Evolutionary conservation across 2,113 vertebrate genomes (phyloP).

Genomic region (human (Homo sapiens)): DNA sequence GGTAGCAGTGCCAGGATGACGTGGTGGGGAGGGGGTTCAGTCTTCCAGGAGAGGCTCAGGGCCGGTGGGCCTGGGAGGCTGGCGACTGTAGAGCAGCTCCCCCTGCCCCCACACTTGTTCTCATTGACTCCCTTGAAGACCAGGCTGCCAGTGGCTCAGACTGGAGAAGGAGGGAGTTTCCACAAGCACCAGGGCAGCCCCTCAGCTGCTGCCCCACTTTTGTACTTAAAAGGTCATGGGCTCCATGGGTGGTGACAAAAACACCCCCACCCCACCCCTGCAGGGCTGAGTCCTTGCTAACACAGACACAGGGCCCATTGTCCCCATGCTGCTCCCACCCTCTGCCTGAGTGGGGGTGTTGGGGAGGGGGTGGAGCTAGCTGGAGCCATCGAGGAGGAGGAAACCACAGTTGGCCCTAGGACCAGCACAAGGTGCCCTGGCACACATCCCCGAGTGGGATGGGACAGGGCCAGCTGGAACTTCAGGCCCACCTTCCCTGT

Average conservation of each 20-base stretch:
- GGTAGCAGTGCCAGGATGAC: not conserved
- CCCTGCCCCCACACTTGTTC: not conserved
- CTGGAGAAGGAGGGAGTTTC: constrained; percentile 44
- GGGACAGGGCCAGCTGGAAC: not conserved
- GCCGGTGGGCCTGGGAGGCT: not conserved
- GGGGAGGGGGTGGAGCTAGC: not conserved
- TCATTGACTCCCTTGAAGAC: not conserved
- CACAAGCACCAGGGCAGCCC: not conserved
- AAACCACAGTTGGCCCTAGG: not conserved
- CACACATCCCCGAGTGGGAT: not conserved
- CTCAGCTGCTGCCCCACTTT: constrained; percentile 22
- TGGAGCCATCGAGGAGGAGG: constrained; percentile 31
- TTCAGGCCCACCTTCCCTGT: not conserved
- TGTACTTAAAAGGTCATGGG: constrained; percentile 70
- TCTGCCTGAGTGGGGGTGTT: not conserved
- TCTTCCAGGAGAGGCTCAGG: not conserved
- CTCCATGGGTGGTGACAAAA: constrained; percentile 56
- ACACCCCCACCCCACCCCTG: constrained; percentile 51
- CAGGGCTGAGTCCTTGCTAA: constrained; percentile 27
- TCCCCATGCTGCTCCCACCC: constrained; percentile 40
- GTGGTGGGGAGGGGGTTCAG: not conserved
- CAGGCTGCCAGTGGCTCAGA: not conserved
- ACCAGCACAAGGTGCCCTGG: not conserved
- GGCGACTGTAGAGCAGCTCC: not conserved
- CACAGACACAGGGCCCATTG: constrained; percentile 74